Percentiles rank a stretch among this genome's conserved stretches.
These are phyloP conservation scores for Desmodus rotundus DNA, from an alignment of 2,113 vertebrate genomes.

Conservation along the genomic window DNA sequence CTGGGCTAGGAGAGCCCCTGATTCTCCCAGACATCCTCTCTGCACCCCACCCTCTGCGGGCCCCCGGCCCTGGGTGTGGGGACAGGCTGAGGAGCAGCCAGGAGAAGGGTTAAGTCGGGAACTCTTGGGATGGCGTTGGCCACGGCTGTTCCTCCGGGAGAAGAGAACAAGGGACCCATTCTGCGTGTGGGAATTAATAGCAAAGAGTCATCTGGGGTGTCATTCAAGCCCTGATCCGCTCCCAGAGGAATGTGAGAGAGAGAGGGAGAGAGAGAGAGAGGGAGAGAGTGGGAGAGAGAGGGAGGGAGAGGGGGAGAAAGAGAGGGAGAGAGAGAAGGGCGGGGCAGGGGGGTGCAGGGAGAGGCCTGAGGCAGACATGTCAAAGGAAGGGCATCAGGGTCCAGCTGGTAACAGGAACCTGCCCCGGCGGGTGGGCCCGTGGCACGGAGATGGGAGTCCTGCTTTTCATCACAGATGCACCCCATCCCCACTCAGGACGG, in stretches of 20 bases:
- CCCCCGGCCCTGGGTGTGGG: neutral
- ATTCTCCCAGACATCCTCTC: neutral
- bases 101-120: slow-evolving; percentile 83
- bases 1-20: neutral
- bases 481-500: neutral
- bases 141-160: slow-evolving; percentile 81
- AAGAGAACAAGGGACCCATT: slow-evolving; percentile 87
- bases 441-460: neutral
- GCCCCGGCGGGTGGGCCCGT: neutral
- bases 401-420: slow-evolving; percentile 41
- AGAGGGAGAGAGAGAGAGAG: slow-evolving; percentile 46
- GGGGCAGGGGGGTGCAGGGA: slow-evolving; percentile 57
- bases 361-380: slow-evolving; percentile 71
- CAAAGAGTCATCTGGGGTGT: slow-evolving; percentile 81
- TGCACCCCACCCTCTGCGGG: neutral
- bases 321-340: slow-evolving; percentile 22
- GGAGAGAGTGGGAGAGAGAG: too few relatives aligned
- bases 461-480: neutral
- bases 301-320: slow-evolving; percentile 57
- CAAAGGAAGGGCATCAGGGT: slow-evolving; percentile 67
- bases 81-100: neutral
- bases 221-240: slow-evolving; percentile 86
- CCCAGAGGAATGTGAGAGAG: slow-evolving; percentile 81
- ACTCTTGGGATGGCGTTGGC: slow-evolving; percentile 81
- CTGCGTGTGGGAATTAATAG: slow-evolving; percentile 87